Conservation (phyloP, 2,888 invertebrate genomes). For the Lithophane leautieri region DNA sequence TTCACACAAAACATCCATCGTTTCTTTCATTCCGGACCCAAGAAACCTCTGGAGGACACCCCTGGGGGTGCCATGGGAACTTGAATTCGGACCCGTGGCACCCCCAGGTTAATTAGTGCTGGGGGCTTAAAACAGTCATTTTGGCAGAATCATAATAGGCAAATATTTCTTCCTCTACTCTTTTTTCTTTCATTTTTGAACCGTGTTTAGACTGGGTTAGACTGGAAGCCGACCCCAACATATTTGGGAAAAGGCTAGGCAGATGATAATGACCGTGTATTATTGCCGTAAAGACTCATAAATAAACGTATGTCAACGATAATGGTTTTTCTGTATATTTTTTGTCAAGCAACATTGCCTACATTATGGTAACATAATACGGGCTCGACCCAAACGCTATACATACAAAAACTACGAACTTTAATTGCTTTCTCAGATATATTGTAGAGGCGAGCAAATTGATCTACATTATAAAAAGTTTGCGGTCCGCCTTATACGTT, state of each 20-base stretch:
- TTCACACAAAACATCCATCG: neutral
- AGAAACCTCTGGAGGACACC: too few relatives aligned
- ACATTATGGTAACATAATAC: conserved; percentile 12
- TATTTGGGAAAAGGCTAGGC: too few relatives aligned
- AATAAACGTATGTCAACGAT: neutral
- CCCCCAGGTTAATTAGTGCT: too few relatives aligned
- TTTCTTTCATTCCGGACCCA: neutral
- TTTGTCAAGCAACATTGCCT: conserved; percentile 19
- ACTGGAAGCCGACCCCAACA: too few relatives aligned
- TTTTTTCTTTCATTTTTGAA: neutral
- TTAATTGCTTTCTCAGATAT: conserved; percentile 62
- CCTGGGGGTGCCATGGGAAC: too few relatives aligned
- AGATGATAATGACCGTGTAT: too few relatives aligned
- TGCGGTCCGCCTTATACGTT: conserved; percentile 47
- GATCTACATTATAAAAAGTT: conserved; percentile 62
- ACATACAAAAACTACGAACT: conserved; percentile 52
- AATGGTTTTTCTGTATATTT: neutral
- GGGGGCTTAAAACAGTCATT: too few relatives aligned
- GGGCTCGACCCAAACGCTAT: conserved; percentile 17
- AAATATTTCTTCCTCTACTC: neutral
- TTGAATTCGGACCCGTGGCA: too few relatives aligned
- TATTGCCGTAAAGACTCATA: neutral
- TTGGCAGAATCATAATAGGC: too few relatives aligned
- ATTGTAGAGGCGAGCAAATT: conserved; percentile 59
- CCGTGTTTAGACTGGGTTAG: too few relatives aligned